These are phyloP conservation scores for Chlorocebus sabaeus DNA, from an alignment of 2,113 vertebrate species.

Conservation along the genomic window DNA sequence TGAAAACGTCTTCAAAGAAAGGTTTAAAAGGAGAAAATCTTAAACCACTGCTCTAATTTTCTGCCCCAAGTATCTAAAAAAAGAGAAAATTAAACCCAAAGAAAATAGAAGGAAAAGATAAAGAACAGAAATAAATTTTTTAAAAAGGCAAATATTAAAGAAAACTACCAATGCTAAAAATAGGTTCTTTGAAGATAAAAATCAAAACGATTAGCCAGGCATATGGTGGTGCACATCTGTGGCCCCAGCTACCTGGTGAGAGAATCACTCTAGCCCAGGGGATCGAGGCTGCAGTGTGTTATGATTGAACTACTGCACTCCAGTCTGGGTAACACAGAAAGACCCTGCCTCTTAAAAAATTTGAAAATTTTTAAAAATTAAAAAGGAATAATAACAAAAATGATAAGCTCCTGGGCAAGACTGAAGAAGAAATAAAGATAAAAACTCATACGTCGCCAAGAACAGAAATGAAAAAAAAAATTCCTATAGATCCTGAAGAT, in stretches of 20 bases:
- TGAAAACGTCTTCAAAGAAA: background rate
- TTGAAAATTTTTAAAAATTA: too few relatives aligned
- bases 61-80: background rate
- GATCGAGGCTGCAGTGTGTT: too few relatives aligned
- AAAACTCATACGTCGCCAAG: background rate
- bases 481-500: background rate
- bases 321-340: too few relatives aligned
- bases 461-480: background rate
- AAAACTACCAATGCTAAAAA: background rate
- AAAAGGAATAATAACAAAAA: too few relatives aligned
- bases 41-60: background rate
- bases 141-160: background rate
- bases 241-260: too few relatives aligned
- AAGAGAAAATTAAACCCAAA: background rate
- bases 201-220: background rate
- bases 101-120: background rate
- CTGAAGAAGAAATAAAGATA: background rate
- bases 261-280: too few relatives aligned
- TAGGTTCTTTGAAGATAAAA: background rate
- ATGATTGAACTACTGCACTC: too few relatives aligned
- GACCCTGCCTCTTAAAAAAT: too few relatives aligned
- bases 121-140: background rate
- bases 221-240: too few relatives aligned
- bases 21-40: background rate
- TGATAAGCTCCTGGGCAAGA: background rate